These are phyloP conservation scores for Cantharis lateralis DNA, from an alignment of 2,888 invertebrate species.

Conservation along the genomic window DNA sequence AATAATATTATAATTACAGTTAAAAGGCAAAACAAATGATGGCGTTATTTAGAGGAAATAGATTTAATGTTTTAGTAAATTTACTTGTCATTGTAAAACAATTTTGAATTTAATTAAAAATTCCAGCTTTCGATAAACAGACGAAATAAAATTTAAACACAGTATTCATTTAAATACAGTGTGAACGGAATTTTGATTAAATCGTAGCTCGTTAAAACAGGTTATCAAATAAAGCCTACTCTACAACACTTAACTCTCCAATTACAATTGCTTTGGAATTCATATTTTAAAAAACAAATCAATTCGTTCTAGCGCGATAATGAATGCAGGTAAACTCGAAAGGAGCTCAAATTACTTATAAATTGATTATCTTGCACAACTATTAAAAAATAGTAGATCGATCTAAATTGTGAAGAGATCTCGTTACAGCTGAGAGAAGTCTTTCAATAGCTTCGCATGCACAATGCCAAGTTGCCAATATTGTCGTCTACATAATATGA, in stretches of 20 bases:
- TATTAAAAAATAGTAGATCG: not conserved
- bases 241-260: conserved; percentile 18
- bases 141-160: conserved; percentile 27
- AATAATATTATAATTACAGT: not conserved
- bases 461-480: not conserved
- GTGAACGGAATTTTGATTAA: conserved; percentile 34
- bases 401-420: not conserved
- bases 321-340: not conserved
- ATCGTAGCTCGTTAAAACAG: conserved; percentile 32
- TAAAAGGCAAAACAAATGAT: not conserved
- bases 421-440: not conserved
- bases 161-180: conserved; percentile 18
- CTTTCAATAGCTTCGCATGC: not conserved
- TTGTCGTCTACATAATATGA: not conserved
- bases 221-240: conserved; percentile 28
- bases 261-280: not conserved
- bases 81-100: conserved; percentile 14
- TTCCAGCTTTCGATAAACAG: conserved; percentile 19
- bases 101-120: conserved; percentile 22
- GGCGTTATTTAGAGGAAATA: not conserved
- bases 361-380: not conserved
- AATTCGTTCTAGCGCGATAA: not conserved
- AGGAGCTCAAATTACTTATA: not conserved
- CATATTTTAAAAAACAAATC: not conserved
- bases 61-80: conserved; percentile 10